These are phyloP conservation scores for Acropora yongei DNA, from an alignment of 64 coral and sea anemone species.

Conservation along the genomic window DNA sequence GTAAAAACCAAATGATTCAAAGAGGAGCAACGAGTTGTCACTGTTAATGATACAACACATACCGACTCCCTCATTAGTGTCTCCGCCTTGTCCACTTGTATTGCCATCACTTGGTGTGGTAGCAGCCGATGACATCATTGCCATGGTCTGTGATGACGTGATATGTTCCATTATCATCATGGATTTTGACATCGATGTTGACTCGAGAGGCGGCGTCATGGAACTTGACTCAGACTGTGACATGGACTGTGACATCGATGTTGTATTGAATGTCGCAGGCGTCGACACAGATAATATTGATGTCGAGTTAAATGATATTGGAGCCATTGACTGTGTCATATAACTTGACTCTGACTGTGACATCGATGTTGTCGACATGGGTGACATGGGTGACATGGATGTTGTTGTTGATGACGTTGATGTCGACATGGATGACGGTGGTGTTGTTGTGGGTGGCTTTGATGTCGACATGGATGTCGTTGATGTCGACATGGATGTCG, in stretches of 20 bases:
- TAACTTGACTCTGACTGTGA: neutral
- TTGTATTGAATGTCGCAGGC: neutral
- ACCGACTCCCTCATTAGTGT: neutral
- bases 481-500: neutral
- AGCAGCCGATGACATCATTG: neutral
- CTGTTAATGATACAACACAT: neutral
- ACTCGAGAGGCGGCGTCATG: too few species aligned
- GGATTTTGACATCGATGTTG: too few species aligned
- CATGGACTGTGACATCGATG: neutral
- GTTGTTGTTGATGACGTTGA: neutral
- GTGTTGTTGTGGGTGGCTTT: neutral
- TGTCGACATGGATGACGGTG: neutral
- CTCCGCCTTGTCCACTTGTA: neutral
- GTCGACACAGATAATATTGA: too few species aligned
- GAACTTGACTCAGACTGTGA: too few species aligned
- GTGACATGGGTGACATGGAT: neutral
- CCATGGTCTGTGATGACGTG: neutral
- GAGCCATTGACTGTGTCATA: neutral
- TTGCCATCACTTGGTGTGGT: neutral
- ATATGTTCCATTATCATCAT: too few species aligned
- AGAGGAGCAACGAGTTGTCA: too few species aligned
- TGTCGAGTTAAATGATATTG: neutral
- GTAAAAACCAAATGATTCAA: too few species aligned
- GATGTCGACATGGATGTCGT: neutral
- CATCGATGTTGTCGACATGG: neutral